Base-by-base conservation (phyloP, 2,113 vertebrate genomes). In the Oxyura jamaicensis region DNA sequence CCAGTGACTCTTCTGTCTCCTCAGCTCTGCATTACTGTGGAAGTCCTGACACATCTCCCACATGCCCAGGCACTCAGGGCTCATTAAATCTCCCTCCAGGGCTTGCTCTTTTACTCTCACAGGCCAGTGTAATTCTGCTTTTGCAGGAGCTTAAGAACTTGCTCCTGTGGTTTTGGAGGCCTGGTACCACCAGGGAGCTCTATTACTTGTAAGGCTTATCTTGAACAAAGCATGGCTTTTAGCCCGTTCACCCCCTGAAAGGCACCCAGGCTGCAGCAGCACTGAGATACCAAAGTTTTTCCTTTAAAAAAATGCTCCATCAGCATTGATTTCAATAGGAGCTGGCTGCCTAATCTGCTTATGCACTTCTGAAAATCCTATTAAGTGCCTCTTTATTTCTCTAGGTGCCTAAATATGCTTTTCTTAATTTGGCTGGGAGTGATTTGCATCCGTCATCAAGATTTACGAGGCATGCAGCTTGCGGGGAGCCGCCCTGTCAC, bases 351-450 rank as follows among this genome's bases (percentile, higher is more conserved):
- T 97, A 95, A 97, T 93, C 95, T 96, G 53, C 95, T 96, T 97
- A 95, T 41, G 73, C 80, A 82, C 77, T 94, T 96, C 56, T 93
- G 90, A 91, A 93, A 96, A 97, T 95, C 96, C 93, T 96, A 96
- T 96, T 96, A 96, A 93, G 96, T 93, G 83, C 66, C 95, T 97
- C 88, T 96, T 93, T 95, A 84, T 83, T 94, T 91, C 83, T 96
- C 81, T 94, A 93, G 93, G 95, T 95, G 83, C 58, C 95, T 96
- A 97, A 96, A 97, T 96, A 96, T 96, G 95, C 83, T 86, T 84
- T 86, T 84, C 95, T 92, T 95, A 94, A 96, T 96, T 96, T 94
- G 95, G 62, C 41, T 88, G 5, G 25, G 29, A 94, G 87, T 59
- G 91, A 91, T 94, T 85, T 83, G 94, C 93, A 93, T 88, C 90